Percentiles rank a stretch among this genome's conserved stretches.
phyloP scores from a whole-genome alignment of 1,140 invertebrate genomes.

The Drosophila rufa region DNA sequence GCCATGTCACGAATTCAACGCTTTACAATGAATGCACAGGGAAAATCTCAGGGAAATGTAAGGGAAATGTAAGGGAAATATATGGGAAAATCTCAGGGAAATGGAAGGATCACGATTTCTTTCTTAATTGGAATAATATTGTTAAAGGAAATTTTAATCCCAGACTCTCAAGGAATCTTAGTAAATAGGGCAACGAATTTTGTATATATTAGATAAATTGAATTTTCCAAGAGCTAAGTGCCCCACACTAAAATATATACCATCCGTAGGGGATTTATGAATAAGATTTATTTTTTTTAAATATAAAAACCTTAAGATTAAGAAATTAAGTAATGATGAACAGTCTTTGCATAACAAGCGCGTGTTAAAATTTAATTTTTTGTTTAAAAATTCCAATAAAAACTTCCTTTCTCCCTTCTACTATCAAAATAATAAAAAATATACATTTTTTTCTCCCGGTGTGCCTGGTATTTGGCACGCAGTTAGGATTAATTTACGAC shows the following conservation, averaged over 20 bases:
- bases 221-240: too few relatives aligned
- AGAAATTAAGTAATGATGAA: too few relatives aligned
- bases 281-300: too few relatives aligned
- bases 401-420: rapidly evolving
- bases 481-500: conserved; percentile 82
- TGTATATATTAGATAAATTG: too few relatives aligned
- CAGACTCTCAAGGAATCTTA: too few relatives aligned
- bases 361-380: background rate
- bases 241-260: too few relatives aligned
- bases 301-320: too few relatives aligned
- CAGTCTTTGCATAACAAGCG: too few relatives aligned
- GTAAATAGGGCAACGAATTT: background rate
- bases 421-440: background rate
- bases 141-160: too few relatives aligned
- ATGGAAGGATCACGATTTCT: too few relatives aligned
- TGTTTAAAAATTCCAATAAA: background rate
- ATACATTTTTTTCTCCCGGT: conserved; percentile 25
- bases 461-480: conserved; percentile 60
- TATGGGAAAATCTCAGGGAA: background rate
- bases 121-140: too few relatives aligned
- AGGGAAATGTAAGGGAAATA: background rate
- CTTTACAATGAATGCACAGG: conserved; percentile 9
- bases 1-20: conserved; percentile 32
- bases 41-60: background rate
- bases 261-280: too few relatives aligned